Evolutionary conservation across 2,888 invertebrate species (phyloP), one percentile per base, ranked within the genome.

Genomic region (Rhingia rostrata): DNA sequence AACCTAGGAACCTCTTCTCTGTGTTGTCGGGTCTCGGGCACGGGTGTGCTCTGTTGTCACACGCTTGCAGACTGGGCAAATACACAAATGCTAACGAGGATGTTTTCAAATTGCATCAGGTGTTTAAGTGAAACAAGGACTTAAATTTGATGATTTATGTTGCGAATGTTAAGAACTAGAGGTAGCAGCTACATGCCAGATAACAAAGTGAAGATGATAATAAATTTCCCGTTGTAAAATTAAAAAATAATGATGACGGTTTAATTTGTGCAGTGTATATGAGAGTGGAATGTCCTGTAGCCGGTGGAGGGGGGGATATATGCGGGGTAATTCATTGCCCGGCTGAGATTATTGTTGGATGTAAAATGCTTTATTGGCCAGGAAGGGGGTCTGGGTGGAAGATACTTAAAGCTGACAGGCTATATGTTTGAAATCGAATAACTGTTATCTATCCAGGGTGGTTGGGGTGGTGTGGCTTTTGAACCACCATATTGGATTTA

Each of bases 51-150:
- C 49, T 35, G 10, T 49, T 78, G 66, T 60, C 61, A 78, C 66
- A 61, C 53, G 10, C 33, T 33, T 7, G n/a, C 43, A 45, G 22
- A 41, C 45, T 14, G 14, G 1, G 14, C 35, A 9, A 9, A 22
- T 37, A 64, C 41, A 67, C 67, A 79, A 67, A 63, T 73, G 47
- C 49, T 63, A 79, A 60, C 58, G 66, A 80, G 69, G 54, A 74
- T 69, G 41, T 53, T 61, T 22, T 58, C 37, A 22, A 30, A 80
- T 75, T 84, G 84, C 84, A 84, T 80, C 84, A 84, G 84, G 84
- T 84, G 84, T 84, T 84, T 84, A 84, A 84, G 80, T 74, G 84
- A 84, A 84, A 80, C 70, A 84, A 75, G 80, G 84, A 80, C 80
- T 84, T 84, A 84, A 84, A 84, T 84, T 84, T 74, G 74, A 70